These are phyloP conservation scores for Propsilocerus akamusi DNA, from an alignment of 1,140 invertebrate species.

Conservation along the genomic window DNA sequence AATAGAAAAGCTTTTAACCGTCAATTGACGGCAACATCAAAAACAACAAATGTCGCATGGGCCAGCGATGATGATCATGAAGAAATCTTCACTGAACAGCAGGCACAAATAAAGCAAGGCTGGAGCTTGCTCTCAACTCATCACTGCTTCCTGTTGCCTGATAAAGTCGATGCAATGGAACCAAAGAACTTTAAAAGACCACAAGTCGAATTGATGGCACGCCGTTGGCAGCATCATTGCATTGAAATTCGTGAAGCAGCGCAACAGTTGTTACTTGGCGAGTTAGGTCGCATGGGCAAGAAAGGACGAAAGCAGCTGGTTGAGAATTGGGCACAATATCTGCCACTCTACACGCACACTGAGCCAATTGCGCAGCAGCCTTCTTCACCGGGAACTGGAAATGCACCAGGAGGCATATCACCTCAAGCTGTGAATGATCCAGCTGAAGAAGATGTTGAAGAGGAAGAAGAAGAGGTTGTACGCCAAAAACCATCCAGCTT, in stretches of 20 bases:
- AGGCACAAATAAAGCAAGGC: conserved; percentile 84
- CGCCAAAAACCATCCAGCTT: conserved; percentile 63
- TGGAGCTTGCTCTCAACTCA: conserved; percentile 91
- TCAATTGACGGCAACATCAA: conserved; percentile 41
- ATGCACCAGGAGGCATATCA: conserved; percentile 26
- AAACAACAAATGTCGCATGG: conserved; percentile 25
- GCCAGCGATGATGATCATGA: conserved; percentile 60
- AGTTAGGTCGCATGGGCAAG: conserved; percentile 73
- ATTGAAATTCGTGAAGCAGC: conserved; percentile 92
- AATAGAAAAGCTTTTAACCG: conserved; percentile 35
- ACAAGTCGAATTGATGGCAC: conserved; percentile 90
- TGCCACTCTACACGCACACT: conserved; percentile 70
- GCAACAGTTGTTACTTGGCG: conserved; percentile 85
- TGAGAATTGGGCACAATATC: conserved; percentile 86
- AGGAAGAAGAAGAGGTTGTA: conserved; percentile 65
- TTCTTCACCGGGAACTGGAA: conserved; percentile 9
- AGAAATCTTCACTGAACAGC: conserved; percentile 63
- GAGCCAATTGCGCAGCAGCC: conserved; percentile 38
- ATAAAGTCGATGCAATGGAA: conserved; percentile 54
- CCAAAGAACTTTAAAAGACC: conserved; percentile 74
- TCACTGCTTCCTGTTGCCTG: conserved; percentile 89
- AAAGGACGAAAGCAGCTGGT: conserved; percentile 84
- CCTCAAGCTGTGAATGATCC: conserved; percentile 10
- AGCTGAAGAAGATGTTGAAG: conserved; percentile 56
- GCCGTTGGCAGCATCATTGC: conserved; percentile 96